A percentile compares a stretch with the other conserved stretches of the same genome.
Conservation (phyloP, 1,140 invertebrate genomes). For the Drosophila carrolli region DNA sequence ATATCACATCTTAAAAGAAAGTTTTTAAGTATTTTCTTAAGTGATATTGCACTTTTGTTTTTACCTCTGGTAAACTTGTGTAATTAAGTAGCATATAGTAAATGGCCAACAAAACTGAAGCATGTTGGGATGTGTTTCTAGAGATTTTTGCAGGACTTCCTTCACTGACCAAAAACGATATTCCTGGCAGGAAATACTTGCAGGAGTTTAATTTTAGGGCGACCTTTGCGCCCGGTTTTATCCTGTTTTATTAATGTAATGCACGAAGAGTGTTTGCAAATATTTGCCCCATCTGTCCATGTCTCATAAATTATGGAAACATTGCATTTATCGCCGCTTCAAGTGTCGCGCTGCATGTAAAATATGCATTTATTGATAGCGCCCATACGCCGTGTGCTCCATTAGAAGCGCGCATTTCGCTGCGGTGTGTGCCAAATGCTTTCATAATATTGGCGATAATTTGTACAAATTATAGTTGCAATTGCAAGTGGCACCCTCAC, state of each 20-base stretch:
- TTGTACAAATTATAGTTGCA: conserved; percentile 76
- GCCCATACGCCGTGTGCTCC: conserved; percentile 65
- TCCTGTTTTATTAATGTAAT: conserved; percentile 66
- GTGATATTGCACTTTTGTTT: not conserved
- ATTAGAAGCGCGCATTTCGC: conserved; percentile 23
- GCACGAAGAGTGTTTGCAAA: conserved; percentile 46
- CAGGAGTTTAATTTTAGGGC: conserved; percentile 27
- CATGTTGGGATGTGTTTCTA: conserved; percentile 18
- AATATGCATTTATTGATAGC: conserved; percentile 59
- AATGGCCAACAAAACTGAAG: conserved; percentile 9
- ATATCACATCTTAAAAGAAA: too few species aligned
- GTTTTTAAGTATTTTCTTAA: too few species aligned
- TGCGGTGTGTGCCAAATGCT: conserved; percentile 40
- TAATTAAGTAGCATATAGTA: too few species aligned
- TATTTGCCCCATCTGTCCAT: conserved; percentile 51
- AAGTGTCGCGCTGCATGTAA: conserved; percentile 40
- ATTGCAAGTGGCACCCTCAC: conserved; percentile 46
- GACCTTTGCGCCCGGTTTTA: conserved; percentile 23
- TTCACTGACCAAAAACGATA: conserved; percentile 19
- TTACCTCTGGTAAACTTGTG: not conserved
- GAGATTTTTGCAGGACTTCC: conserved; percentile 19
- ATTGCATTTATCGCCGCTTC: conserved; percentile 58
- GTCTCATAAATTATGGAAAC: conserved; percentile 64
- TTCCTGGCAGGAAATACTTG: not conserved
- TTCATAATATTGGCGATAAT: conserved; percentile 78